These are phyloP conservation scores for Pantala flavescens DNA, from an alignment of 1,140 invertebrate species.

Conservation along the genomic window DNA sequence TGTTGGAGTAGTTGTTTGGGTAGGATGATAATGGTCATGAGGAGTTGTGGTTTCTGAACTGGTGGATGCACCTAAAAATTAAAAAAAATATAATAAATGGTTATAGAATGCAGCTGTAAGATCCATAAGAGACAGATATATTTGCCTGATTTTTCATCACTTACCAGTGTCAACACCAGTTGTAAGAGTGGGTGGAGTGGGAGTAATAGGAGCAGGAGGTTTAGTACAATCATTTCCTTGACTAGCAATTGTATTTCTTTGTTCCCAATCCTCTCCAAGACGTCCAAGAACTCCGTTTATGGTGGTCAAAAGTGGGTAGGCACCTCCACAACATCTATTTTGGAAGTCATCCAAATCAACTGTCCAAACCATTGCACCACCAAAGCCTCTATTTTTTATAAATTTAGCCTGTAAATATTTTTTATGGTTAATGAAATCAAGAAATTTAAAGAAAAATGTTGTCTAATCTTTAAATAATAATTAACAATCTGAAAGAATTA, in stretches of 20 bases:
- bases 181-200: constrained; percentile 55
- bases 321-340: constrained; percentile 57
- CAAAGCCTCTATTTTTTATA: constrained; percentile 55
- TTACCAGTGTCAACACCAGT: constrained; percentile 40
- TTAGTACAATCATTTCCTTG: constrained; percentile 48
- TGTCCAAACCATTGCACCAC: constrained; percentile 79
- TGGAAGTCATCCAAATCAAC: constrained; percentile 83
- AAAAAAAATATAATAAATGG: not conserved
- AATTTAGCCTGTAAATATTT: constrained; percentile 48
- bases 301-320: constrained; percentile 61
- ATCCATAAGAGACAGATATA: too few relatives aligned
- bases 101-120: not conserved
- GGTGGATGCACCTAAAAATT: not conserved
- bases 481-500: too few relatives aligned
- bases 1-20: constrained; percentile 14
- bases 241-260: constrained; percentile 31
- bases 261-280: constrained; percentile 20
- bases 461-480: too few relatives aligned
- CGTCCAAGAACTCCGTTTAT: constrained; percentile 59
- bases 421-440: not conserved
- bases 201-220: constrained; percentile 55
- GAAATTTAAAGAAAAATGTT: not conserved
- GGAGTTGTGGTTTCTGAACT: constrained; percentile 14
- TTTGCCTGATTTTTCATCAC: too few relatives aligned
- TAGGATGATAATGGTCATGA: constrained; percentile 11